Percentiles rank a stretch among this genome's conserved stretches.
phyloP scores from a whole-genome alignment of 1,140 invertebrate genomes.

The Leucophenga varia region DNA sequence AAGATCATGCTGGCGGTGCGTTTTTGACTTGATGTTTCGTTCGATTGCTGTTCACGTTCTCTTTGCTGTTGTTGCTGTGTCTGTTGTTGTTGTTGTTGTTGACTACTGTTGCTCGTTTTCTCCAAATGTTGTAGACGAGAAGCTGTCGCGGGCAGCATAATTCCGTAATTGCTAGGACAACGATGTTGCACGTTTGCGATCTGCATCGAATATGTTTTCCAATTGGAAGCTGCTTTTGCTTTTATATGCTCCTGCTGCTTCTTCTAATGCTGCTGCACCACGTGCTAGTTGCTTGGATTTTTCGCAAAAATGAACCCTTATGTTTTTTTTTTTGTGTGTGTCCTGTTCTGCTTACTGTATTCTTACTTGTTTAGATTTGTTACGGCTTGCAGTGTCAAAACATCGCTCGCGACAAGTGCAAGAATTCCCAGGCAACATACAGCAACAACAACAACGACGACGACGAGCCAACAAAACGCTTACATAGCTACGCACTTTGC shows the following conservation, averaged over 20 bases:
- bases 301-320: constrained; percentile 7
- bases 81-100: constrained; percentile 4
- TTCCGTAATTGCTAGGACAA: background rate
- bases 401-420: constrained; percentile 44
- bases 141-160: constrained; percentile 19
- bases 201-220: constrained; percentile 45
- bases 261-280: constrained; percentile 18
- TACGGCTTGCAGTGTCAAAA: constrained; percentile 52
- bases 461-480: constrained; percentile 5
- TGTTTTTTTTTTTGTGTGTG: constrained; percentile 3
- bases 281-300: constrained; percentile 3
- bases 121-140: constrained; percentile 25
- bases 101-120: constrained; percentile 12
- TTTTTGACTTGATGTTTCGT: constrained; percentile 15
- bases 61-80: constrained; percentile 9
- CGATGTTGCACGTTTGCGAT: constrained; percentile 24
- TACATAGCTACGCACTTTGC: constrained; percentile 52
- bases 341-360: background rate
- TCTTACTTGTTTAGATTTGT: constrained; percentile 35
- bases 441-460: background rate
- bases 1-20: constrained; percentile 46
- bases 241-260: constrained; percentile 34
- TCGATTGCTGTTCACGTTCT: constrained; percentile 3
- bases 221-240: constrained; percentile 41
- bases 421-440: constrained; percentile 54